These are phyloP conservation scores for Machimus rusticus DNA, from an alignment of 2,888 invertebrate species.

Conservation along the genomic window DNA sequence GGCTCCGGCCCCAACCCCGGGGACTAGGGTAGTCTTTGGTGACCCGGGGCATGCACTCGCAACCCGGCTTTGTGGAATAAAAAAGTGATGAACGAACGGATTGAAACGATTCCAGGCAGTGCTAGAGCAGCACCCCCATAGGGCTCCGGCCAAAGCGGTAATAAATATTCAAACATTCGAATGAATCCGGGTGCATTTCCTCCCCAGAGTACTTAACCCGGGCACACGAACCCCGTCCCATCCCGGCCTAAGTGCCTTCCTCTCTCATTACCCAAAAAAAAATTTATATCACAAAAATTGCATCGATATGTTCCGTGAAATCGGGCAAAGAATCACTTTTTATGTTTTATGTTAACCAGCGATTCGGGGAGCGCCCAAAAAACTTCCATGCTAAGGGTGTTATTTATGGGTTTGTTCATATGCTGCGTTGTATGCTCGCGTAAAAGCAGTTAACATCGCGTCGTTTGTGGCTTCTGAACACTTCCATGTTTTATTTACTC, in stretches of 20 bases:
- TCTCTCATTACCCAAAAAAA: not conserved
- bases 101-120: not conserved
- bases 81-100: not conserved
- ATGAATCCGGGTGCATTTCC: not conserved
- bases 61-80: not conserved
- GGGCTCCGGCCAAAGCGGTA: not conserved
- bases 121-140: not conserved
- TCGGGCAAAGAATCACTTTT: not conserved
- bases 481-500: not conserved
- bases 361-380: not conserved
- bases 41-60: not conserved
- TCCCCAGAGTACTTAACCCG: not conserved
- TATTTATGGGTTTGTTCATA: constrained; percentile 29
- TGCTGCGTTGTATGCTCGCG: not conserved
- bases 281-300: not conserved
- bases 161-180: not conserved
- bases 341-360: not conserved
- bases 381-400: not conserved
- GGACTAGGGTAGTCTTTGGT: not conserved
- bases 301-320: not conserved
- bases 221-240: not conserved
- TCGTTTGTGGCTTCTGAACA: not conserved
- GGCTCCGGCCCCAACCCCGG: not conserved
- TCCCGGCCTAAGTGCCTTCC: not conserved
- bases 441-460: constrained; percentile 13